Conservation (phyloP, 2,113 vertebrate species). For the Mormoops blainvillei region DNA sequence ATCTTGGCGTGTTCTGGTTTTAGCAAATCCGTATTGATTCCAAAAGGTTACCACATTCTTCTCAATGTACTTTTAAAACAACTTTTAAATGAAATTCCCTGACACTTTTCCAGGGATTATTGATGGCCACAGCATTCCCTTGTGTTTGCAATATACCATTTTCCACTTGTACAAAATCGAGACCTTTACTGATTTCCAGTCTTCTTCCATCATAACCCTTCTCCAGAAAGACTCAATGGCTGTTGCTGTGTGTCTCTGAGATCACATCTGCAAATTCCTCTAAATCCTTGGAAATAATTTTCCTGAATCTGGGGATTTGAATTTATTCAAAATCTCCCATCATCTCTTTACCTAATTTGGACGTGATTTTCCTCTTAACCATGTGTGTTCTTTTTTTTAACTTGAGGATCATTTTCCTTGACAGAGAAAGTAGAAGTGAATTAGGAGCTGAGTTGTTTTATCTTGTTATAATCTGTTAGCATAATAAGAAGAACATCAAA, state of each 20-base stretch:
- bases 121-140: background rate
- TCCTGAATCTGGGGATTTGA: background rate
- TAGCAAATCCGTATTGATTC: background rate
- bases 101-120: background rate
- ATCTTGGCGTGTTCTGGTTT: background rate
- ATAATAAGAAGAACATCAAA: slow-evolving; percentile 38
- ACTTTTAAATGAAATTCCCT: background rate
- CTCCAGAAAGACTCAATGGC: background rate
- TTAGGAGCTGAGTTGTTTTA: slow-evolving; percentile 48
- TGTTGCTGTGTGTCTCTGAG: background rate
- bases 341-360: slow-evolving; percentile 50
- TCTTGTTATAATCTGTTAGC: slow-evolving; percentile 30
- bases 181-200: background rate
- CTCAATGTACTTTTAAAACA: background rate
- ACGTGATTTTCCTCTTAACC: slow-evolving; percentile 48
- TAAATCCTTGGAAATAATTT: background rate
- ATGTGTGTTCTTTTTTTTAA: slow-evolving; percentile 45
- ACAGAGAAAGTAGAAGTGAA: slow-evolving; percentile 55
- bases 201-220: background rate
- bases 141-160: background rate
- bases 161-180: background rate
- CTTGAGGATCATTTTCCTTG: slow-evolving; percentile 53
- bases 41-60: background rate
- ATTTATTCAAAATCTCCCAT: slow-evolving; percentile 46
- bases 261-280: slow-evolving; percentile 38